Conservation (phyloP, 2,888 invertebrate species). For the Andrena chrysosceles region DNA sequence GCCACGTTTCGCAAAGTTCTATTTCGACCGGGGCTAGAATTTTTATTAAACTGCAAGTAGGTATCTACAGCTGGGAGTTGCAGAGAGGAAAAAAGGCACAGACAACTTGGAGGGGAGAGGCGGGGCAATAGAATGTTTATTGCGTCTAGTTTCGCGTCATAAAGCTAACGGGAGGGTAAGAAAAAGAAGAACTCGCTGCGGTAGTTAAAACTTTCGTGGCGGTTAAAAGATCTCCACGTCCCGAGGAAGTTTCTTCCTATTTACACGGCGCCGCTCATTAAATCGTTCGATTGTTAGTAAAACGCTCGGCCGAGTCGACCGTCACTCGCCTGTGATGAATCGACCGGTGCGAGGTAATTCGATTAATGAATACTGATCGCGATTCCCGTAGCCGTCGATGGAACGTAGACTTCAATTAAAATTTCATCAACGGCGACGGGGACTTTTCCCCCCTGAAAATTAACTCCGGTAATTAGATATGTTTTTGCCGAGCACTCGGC, state of each 20-base stretch:
- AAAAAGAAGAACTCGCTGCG: constrained; percentile 25
- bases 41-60: constrained; percentile 52
- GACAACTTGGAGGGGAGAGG: constrained; percentile 23
- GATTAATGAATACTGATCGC: constrained; percentile 35
- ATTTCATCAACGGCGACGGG: neutral
- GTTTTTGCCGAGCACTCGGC: neutral
- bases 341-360: constrained; percentile 37
- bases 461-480: neutral
- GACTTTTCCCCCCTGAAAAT: neutral
- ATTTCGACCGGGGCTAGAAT: constrained; percentile 35
- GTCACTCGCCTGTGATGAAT: no score
- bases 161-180: constrained; percentile 34
- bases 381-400: constrained; percentile 36
- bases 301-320: neutral
- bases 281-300: constrained; percentile 38
- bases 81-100: constrained; percentile 3
- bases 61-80: constrained; percentile 37
- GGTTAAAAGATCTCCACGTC: constrained; percentile 44
- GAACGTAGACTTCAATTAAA: constrained; percentile 1
- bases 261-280: constrained; percentile 35
- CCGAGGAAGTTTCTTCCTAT: constrained; percentile 32
- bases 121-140: constrained; percentile 57
- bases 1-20: constrained; percentile 27
- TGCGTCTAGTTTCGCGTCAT: constrained; percentile 57
- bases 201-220: constrained; percentile 56